A percentile compares a stretch with the other conserved stretches of the same genome.
Conservation (phyloP, 2,888 invertebrate genomes). For the Luperina testacea region DNA sequence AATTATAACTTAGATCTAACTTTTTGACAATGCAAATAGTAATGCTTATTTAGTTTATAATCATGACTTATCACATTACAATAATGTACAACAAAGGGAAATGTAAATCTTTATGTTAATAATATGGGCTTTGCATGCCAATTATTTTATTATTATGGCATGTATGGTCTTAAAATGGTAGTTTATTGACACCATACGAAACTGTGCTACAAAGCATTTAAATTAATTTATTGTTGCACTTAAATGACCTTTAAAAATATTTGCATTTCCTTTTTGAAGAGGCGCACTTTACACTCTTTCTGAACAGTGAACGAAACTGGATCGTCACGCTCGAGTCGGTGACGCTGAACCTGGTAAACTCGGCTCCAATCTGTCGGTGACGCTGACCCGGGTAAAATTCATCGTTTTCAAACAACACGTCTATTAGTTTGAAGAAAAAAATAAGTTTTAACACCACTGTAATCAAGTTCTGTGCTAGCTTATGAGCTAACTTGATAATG, state of each 20-base stretch:
- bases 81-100: constrained; percentile 26
- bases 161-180: neutral
- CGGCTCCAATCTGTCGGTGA: too few species aligned
- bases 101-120: constrained; percentile 24
- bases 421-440: neutral
- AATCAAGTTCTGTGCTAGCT: neutral
- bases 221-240: neutral
- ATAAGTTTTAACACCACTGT: neutral
- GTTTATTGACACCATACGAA: neutral
- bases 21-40: constrained; percentile 13
- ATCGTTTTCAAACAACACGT: constrained; percentile 6
- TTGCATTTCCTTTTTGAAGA: neutral
- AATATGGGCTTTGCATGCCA: neutral
- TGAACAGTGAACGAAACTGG: neutral
- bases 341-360: neutral
- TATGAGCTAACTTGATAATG: neutral
- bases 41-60: constrained; percentile 23
- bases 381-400: too few species aligned
- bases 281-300: neutral
- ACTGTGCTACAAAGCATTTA: neutral
- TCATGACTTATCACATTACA: neutral
- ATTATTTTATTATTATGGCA: neutral
- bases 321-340: neutral
- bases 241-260: neutral
- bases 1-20: neutral